Evolutionary conservation across 1,140 invertebrate species (phyloP).

Genomic region (Tribolium castaneum): DNA sequence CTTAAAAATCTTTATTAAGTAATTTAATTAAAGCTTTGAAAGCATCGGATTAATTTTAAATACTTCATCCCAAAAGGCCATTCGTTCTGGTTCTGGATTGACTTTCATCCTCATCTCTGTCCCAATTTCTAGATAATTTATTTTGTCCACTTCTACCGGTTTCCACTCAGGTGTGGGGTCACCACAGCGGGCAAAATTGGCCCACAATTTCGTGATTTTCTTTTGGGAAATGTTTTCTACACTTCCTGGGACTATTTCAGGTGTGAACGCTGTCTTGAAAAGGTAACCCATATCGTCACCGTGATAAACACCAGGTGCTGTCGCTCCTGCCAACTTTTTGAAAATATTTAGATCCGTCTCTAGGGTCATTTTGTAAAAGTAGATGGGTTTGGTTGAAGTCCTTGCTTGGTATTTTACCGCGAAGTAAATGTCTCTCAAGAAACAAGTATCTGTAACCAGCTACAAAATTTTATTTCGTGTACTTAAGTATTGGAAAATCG

Average conservation of each 20-base stretch:
- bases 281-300: conserved; percentile 72
- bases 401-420: conserved; percentile 29
- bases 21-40: neutral
- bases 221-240: conserved; percentile 54
- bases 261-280: conserved; percentile 65
- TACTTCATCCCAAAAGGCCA: conserved; percentile 44
- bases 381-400: conserved; percentile 38
- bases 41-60: neutral
- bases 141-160: conserved; percentile 40
- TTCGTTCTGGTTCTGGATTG: conserved; percentile 46
- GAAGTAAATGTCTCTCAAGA: conserved; percentile 5
- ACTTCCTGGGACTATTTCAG: conserved; percentile 49
- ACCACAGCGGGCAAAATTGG: conserved; percentile 66
- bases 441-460: conserved; percentile 16
- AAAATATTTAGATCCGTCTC: conserved; percentile 42
- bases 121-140: conserved; percentile 46
- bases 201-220: conserved; percentile 63
- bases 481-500: neutral
- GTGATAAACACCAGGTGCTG: conserved; percentile 64
- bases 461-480: neutral
- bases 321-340: neutral
- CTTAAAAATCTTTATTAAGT: neutral
- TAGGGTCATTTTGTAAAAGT: conserved; percentile 44
- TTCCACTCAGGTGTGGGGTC: conserved; percentile 61
- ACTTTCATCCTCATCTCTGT: neutral